Evolutionary conservation across 2,888 invertebrate species (phyloP).

Genomic region (Trisateles emortualis): DNA sequence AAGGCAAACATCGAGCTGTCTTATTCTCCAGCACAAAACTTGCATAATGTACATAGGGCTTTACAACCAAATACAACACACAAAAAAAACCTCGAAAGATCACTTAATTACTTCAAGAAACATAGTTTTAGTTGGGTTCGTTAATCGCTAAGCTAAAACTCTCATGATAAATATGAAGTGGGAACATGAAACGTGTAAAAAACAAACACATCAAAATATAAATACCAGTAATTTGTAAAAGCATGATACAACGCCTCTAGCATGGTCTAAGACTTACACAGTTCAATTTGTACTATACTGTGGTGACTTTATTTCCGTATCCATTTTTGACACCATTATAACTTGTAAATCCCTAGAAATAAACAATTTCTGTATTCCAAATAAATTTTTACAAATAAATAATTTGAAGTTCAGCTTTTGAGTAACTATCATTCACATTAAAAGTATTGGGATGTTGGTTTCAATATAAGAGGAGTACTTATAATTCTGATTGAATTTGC

Average conservation of each 20-base stretch:
- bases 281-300: conserved; percentile 79
- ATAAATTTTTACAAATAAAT: not conserved
- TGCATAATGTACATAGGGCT: too few relatives aligned
- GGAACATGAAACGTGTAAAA: conserved; percentile 40
- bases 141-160: conserved; percentile 29
- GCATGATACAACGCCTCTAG: conserved; percentile 61
- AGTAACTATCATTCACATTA: too few relatives aligned
- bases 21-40: too few relatives aligned
- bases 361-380: conserved; percentile 54
- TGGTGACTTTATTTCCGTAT: conserved; percentile 81
- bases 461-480: too few relatives aligned
- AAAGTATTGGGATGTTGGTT: too few relatives aligned
- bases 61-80: not conserved
- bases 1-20: too few relatives aligned
- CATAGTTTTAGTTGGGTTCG: not conserved
- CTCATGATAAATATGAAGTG: conserved; percentile 37
- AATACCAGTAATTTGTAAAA: conserved; percentile 51
- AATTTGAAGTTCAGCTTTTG: too few relatives aligned
- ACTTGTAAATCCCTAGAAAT: conserved; percentile 86
- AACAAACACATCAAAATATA: conserved; percentile 55
- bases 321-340: conserved; percentile 85
- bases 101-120: not conserved
- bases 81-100: not conserved
- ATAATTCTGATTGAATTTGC: too few relatives aligned
- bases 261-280: conserved; percentile 73